Evolutionary conservation across 2,888 invertebrate genomes (phyloP), one percentile per base, ranked within the genome.

Genomic region (Prenolepis imparis): DNA sequence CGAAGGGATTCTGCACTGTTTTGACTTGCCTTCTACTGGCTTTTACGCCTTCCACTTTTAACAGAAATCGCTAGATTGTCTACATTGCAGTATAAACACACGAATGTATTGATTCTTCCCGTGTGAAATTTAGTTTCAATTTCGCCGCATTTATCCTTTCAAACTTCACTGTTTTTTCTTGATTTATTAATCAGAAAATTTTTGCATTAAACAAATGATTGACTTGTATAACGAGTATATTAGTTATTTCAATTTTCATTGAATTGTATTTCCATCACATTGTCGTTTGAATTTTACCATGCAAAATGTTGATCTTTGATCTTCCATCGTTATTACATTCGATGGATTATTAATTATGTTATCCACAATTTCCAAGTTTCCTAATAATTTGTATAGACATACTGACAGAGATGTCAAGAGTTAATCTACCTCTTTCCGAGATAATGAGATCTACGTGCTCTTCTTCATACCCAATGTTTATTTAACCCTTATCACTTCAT

Each of bases 11-110:
- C 67, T n/a, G 67, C 41, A 28, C 55, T 68, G 41, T 77, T 77
- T 57, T 68, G 68, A 68, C 68, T 77, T 77, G 39, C 68, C 55
- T 68, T 67, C 39, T 64, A 64, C 52, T 77, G 15, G 57, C 77
- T 77, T 77, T 77, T 77, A 77, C 41, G 57, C 57, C 28, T 68
- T 77, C 68, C 57, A 57, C 68, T 77, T 77, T 77, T 77, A 67
- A 57, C 59, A 72, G 59, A 24, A 72, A 4, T 59, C 44, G 2
- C 44, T 32, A 41, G 32, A 59, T 48, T 8, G 59, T 72, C 41
- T 32, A 21, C 57, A 44, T 1, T 15, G 24, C n/a, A 44, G 44
- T 72, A 55, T 77, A 68, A 77, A 77, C 68, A 77, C 24, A n/a
- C 57, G 72, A 21, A 48, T 24, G 59, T 72, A 59, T 72, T 70